Conservation (phyloP, 2,797 vertebrate species). For the Eospalax fontanierii region DNA sequence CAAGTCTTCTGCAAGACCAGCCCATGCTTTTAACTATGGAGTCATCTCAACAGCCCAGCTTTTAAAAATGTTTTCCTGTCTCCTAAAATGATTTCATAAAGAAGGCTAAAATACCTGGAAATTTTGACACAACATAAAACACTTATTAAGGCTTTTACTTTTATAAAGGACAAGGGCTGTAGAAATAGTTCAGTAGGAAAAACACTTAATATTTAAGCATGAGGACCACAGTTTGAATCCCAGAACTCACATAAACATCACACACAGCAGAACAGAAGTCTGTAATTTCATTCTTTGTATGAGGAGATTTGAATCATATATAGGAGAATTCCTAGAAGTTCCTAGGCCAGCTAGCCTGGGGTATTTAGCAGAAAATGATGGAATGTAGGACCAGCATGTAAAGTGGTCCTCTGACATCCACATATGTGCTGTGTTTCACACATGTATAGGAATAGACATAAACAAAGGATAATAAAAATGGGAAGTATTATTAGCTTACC, state of each 20-base stretch:
- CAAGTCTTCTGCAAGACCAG: background rate
- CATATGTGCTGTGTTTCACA: too few species aligned
- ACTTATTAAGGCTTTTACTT: slow-evolving; percentile 23
- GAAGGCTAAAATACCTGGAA: background rate
- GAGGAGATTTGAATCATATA: background rate
- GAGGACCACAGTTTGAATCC: background rate
- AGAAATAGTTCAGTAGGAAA: background rate
- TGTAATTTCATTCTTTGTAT: background rate
- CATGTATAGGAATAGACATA: background rate
- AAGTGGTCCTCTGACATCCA: background rate
- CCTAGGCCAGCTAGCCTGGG: background rate
- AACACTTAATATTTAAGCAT: background rate
- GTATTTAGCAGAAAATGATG: background rate
- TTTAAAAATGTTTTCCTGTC: background rate
- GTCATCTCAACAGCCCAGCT: background rate
- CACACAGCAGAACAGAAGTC: background rate
- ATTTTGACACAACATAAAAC: background rate
- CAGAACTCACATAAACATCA: background rate
- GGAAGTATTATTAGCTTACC: background rate
- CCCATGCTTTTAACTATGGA: background rate
- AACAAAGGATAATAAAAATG: background rate
- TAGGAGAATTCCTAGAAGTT: background rate
- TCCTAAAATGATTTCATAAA: background rate
- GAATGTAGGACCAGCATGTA: background rate
- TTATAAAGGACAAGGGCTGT: background rate